Base-by-base conservation (phyloP, 2,888 invertebrate species). In the Tryphoninae sp. region DNA sequence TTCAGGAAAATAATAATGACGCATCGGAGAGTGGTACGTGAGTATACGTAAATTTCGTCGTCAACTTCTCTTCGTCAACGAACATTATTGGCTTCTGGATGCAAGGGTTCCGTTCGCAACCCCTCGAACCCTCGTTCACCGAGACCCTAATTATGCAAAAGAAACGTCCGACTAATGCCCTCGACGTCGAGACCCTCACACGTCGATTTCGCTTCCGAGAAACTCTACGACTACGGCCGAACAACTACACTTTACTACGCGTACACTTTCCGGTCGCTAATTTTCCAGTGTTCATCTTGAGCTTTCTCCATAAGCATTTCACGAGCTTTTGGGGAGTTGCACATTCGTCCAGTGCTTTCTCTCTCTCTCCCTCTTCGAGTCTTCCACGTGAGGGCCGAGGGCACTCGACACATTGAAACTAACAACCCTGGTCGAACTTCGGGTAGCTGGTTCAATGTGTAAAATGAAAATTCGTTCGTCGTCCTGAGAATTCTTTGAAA, bases 81-180 rank as follows among this genome's bases (percentile, higher is more conserved):
- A 40, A 33, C 45, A 33, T 58, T 62, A 45, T 9, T 33, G 19
- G 19, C 55, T 45, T 74, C 13, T 45, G 22, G 26, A 19, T 33
- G n/a, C 62, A 23, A 67, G 23, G 33, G 83, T 77, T 80, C 76
- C 71, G 33, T 80, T 81, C 85, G 11, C 45, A 55, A 68, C 45
- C 58, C 71, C 71, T 51, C 40, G 55, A 55, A 78, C 81, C 81
- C 68, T 73, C 64, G 62, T 73, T 74, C 83, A 74, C 75, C 83
- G 78, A 78, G 82, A 85, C 80, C 83, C 86, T 86, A 87, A 87
- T 87, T 87, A 87, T 83, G 84, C 83, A 85, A 86, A 86, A 86
- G 86, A 87, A 87, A 86, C 85, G 85, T 86, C 86, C 78, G 81
- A 84, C 84, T 83, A 83, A 85, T 81, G 82, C 64, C 26, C 33